Conservation (phyloP, 2,888 invertebrate genomes). For the Litoditis marina region DNA sequence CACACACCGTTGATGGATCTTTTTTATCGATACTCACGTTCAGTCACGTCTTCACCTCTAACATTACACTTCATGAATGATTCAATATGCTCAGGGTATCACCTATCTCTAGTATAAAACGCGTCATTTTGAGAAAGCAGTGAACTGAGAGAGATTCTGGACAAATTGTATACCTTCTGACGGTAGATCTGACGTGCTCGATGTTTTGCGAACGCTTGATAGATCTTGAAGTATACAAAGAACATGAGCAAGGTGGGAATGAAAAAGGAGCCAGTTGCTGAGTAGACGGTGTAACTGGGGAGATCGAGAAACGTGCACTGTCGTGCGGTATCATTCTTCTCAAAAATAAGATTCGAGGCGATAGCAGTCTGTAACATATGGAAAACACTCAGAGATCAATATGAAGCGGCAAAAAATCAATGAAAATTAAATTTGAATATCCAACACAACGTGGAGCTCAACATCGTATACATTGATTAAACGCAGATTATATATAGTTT, state of each 20-base stretch:
- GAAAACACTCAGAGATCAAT: no score
- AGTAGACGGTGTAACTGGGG: constrained; percentile 65
- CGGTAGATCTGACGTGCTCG: constrained; percentile 62
- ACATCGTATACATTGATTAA: no score
- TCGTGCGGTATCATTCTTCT: constrained; percentile 33
- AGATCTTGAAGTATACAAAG: constrained; percentile 97
- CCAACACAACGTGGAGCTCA: no score
- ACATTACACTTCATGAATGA: not conserved
- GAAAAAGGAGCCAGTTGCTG: constrained; percentile 80
- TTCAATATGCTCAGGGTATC: not conserved
- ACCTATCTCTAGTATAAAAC: no score
- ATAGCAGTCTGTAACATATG: constrained; percentile 34
- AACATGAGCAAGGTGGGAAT: constrained; percentile 99
- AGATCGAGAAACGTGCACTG: constrained; percentile 60
- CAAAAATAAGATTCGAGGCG: constrained; percentile 33
- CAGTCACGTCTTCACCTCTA: no score
- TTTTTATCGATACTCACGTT: no score
- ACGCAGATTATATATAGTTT: no score
- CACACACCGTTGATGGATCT: no score
- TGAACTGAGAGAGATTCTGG: no score
- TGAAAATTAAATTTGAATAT: no score
- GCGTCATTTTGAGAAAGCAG: not conserved
- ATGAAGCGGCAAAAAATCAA: no score
- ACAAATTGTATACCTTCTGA: constrained; percentile 59
- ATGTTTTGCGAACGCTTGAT: constrained; percentile 65